Evolutionary conservation across 1,140 invertebrate genomes (phyloP).

Genomic region (Caenorhabditis briggsae): DNA sequence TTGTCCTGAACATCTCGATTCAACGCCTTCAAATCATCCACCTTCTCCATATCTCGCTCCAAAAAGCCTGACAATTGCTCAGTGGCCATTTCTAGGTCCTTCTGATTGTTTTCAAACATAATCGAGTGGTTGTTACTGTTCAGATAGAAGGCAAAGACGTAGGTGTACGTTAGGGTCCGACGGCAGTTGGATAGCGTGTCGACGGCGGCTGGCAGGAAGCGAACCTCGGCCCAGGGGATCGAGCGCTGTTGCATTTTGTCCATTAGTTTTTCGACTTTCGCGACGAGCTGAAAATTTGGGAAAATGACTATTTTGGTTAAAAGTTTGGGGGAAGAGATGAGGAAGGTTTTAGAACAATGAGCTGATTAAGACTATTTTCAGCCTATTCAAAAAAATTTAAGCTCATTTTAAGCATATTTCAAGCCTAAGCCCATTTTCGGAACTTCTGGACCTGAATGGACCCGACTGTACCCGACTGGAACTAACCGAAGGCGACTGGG

Average conservation of each 20-base stretch:
- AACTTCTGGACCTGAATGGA: too few relatives aligned
- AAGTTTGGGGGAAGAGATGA: too few relatives aligned
- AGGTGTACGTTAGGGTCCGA: conserved; percentile 98
- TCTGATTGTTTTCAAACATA: conserved; percentile 99
- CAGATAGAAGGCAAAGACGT: conserved; percentile 98
- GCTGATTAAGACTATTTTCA: too few relatives aligned
- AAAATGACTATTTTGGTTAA: too few relatives aligned
- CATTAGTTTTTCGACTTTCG: conserved; percentile 89
- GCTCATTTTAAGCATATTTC: too few relatives aligned
- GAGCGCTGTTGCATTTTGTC: not conserved
- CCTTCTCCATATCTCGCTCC: conserved; percentile 95
- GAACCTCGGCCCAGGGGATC: conserved; percentile 81
- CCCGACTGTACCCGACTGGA: too few relatives aligned
- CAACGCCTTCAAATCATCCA: conserved; percentile 93
- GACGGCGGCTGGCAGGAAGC: conserved; percentile 96
- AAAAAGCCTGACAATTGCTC: conserved; percentile 97
- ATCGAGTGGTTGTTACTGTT: conserved; percentile 97
- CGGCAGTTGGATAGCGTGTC: conserved; percentile 96
- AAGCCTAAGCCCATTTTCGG: too few relatives aligned
- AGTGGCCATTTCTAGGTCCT: conserved; percentile 93
- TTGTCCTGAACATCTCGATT: conserved; percentile 97
- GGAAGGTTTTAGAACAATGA: too few relatives aligned
- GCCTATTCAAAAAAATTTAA: too few relatives aligned
- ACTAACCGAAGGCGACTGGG: too few relatives aligned
- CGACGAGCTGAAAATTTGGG: conserved; percentile 81